A percentile compares a stretch with the other conserved stretches of the same genome.
Conservation (phyloP, 2,113 vertebrate species). For the Collichthys lucidus region DNA sequence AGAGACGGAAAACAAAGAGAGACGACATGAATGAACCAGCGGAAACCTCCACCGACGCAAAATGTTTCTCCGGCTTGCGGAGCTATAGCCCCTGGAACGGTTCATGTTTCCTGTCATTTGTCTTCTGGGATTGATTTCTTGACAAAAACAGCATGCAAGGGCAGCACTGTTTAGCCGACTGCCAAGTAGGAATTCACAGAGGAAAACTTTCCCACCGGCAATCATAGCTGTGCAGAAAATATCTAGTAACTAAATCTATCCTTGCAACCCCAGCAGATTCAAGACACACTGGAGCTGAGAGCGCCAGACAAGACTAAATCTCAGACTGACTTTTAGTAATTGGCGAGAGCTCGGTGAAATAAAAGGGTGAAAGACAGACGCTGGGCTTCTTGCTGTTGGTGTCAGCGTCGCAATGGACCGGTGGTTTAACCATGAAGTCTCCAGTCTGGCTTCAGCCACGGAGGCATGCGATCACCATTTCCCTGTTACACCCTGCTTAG, state of each 20-base stretch:
- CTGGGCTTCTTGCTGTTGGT: no score
- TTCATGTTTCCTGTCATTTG: constrained; percentile 11
- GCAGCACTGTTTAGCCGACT: not conserved
- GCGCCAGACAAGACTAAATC: no score
- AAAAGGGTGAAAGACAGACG: no score
- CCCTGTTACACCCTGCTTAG: not conserved
- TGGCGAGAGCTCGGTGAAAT: no score
- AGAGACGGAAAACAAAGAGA: constrained; percentile 12
- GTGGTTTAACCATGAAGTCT: not conserved
- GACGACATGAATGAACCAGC: constrained; percentile 20
- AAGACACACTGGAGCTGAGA: not conserved
- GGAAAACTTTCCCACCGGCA: constrained; percentile 1
- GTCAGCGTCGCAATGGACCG: not conserved
- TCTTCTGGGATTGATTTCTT: constrained; percentile 32
- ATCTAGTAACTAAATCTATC: not conserved
- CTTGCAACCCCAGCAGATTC: not conserved
- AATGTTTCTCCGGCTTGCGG: not conserved
- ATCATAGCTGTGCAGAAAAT: not conserved
- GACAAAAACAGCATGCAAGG: not conserved
- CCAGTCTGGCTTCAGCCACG: not conserved
- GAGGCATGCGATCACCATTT: not conserved
- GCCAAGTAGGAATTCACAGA: not conserved
- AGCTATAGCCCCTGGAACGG: not conserved
- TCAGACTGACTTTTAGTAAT: no score
- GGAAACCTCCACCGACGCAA: constrained; percentile 16